A percentile compares a stretch with the other conserved stretches of the same genome.
These are phyloP conservation scores for Ptilonorhynchus violaceus DNA, from an alignment of 2,113 vertebrate genomes.

Conservation along the genomic window DNA sequence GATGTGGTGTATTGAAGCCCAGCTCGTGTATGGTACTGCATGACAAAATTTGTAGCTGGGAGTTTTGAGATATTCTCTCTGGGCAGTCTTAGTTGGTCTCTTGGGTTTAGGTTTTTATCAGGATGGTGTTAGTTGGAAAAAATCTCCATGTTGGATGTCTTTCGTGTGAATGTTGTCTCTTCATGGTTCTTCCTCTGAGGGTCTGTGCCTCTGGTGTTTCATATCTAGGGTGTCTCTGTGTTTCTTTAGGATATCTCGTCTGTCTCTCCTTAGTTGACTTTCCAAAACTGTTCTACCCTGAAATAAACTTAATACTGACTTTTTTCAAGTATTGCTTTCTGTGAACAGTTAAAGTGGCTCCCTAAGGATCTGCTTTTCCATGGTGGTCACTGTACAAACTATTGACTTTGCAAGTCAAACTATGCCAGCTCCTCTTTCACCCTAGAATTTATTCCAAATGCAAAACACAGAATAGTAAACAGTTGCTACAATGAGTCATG, in stretches of 20 bases:
- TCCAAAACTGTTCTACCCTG: background rate
- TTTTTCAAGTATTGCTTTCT: background rate
- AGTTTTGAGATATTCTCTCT: background rate
- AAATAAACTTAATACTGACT: background rate
- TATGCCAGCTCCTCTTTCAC: background rate
- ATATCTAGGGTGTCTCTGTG: background rate
- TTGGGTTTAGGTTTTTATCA: background rate
- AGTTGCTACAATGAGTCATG: background rate
- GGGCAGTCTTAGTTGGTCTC: background rate
- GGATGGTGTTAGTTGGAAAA: background rate
- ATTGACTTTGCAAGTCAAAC: background rate
- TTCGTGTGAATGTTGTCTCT: background rate
- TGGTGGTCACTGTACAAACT: background rate
- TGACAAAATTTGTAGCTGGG: background rate
- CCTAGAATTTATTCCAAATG: background rate
- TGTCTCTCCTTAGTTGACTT: background rate
- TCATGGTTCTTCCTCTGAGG: accelerated
- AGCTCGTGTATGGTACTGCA: background rate
- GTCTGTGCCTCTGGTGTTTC: background rate
- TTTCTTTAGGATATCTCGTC: background rate
- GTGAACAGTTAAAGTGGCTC: background rate
- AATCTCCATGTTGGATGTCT: background rate
- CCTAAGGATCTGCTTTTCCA: background rate
- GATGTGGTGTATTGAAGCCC: background rate
- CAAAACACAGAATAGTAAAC: background rate